Evolutionary conservation across 2,888 invertebrate species (phyloP), one percentile per base, ranked within the genome.

Genomic region (Caenorhabditis imperialis): DNA sequence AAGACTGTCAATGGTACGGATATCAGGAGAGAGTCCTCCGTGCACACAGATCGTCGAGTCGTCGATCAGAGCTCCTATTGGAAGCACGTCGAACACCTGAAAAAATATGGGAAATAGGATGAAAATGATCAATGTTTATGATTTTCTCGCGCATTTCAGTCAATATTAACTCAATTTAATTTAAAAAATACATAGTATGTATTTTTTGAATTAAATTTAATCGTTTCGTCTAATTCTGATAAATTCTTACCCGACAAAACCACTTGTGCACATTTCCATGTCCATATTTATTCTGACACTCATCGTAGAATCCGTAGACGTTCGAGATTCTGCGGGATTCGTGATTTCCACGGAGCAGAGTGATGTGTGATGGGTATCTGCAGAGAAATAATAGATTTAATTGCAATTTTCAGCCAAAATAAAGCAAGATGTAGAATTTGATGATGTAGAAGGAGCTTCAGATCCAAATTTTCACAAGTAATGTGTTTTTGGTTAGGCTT

Each of bases 181-280:
- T n/a, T n/a, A n/a, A n/a, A n/a, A n/a, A n/a, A n/a, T n/a, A n/a
- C n/a, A n/a, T n/a, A n/a, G n/a, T n/a, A n/a, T n/a, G n/a, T n/a
- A n/a, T n/a, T n/a, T n/a, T n/a, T n/a, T n/a, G n/a, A n/a, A n/a
- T n/a, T n/a, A n/a, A n/a, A n/a, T n/a, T n/a, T n/a, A n/a, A n/a
- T n/a, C n/a, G n/a, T n/a, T n/a, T n/a, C n/a, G n/a, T n/a, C n/a
- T n/a, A n/a, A n/a, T n/a, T n/a, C n/a, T n/a, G n/a, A n/a, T n/a
- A n/a, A n/a, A n/a, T n/a, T n/a, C n/a, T 45, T 40, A 87, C 96
- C 90, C 93, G 93, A 90, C 98, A 98, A 89, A 98, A 99, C 90
- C 95, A 94, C 89, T 95, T 94, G 97, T 99, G 99, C 48, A 97
- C 96, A 91, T 96, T 96, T 55, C 94, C 93, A 91, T 99, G 98